Base-by-base conservation (phyloP, 1,140 invertebrate genomes). In the Pseudomyrmex gracilis region DNA sequence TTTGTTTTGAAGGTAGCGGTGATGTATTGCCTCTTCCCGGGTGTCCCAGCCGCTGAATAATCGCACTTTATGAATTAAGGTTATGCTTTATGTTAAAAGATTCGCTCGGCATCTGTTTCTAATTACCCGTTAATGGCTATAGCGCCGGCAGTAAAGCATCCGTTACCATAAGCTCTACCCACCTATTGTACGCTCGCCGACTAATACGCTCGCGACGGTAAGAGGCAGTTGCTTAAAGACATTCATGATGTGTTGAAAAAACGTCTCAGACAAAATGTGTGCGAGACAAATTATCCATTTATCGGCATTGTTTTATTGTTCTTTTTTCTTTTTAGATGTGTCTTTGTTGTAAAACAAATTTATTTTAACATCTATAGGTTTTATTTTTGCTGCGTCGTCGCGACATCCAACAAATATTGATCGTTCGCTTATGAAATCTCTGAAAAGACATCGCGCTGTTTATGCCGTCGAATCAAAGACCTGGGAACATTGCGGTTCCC, bases 51-150 rank as follows among this genome's bases (percentile, higher is more conserved):
- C 87, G 88, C 88, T 94, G 93, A 94, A 92, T 94, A 94, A 94
- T 94, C 92, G 93, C 92, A 91, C 93, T 94, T 94, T 94, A 94
- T 94, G 92, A 94, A 94, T 94, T 94, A 94, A 94, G 92, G 93
- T 94, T 94, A 94, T 94, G 92, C 92, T 93, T 94, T 93, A 94
- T 94, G 93, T 94, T 94, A 94, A 94, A 94, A 94, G 93, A 94
- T 94, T 94, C 93, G 91, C 93, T 90, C 93, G 91, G 93, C 94
- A 94, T 94, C 93, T 94, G 94, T 94, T 94, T 94, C 93, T 94
- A 94, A 94, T 94, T 94, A 94, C 94, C 93, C 93, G 92, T 92
- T 94, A 94, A 94, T 94, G 93, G 93, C 91, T 93, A 91, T 93
- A 93, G 90, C 91, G 90, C 85, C 77, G 90, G 87, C 91, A 90